Conservation (phyloP, 2,888 invertebrate species). For the Apantesis nais region DNA sequence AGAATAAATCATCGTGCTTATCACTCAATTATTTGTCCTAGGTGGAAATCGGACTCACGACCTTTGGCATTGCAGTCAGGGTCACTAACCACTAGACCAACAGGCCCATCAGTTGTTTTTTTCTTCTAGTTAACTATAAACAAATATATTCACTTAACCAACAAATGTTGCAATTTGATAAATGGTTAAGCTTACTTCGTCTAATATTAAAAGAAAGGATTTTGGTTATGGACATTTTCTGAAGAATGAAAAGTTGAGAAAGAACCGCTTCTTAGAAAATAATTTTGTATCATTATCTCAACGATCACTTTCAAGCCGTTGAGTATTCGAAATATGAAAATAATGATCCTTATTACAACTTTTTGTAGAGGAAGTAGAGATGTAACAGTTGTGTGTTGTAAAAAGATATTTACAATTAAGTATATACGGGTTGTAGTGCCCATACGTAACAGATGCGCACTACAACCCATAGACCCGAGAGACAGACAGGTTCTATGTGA, state of each 20-base stretch:
- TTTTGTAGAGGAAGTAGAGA: neutral
- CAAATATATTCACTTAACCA: neutral
- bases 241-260: neutral
- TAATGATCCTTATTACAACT: neutral
- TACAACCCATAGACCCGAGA: too few relatives aligned
- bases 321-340: neutral
- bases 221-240: neutral
- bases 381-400: too few relatives aligned
- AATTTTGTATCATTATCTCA: neutral
- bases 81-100: too few relatives aligned
- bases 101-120: too few relatives aligned
- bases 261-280: neutral
- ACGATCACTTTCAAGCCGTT: neutral
- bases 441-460: too few relatives aligned
- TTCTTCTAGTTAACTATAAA: neutral
- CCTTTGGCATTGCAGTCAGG: too few relatives aligned
- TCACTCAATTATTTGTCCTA: too few relatives aligned
- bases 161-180: neutral
- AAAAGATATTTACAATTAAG: neutral
- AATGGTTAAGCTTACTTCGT: neutral
- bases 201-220: neutral
- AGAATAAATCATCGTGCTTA: too few relatives aligned
- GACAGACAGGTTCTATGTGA: too few relatives aligned
- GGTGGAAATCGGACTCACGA: too few relatives aligned
- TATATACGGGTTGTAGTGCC: neutral